Percentiles rank a stretch among this genome's conserved stretches.
Conservation (phyloP, 2,797 vertebrate genomes). For the Girardinus metallicus region DNA sequence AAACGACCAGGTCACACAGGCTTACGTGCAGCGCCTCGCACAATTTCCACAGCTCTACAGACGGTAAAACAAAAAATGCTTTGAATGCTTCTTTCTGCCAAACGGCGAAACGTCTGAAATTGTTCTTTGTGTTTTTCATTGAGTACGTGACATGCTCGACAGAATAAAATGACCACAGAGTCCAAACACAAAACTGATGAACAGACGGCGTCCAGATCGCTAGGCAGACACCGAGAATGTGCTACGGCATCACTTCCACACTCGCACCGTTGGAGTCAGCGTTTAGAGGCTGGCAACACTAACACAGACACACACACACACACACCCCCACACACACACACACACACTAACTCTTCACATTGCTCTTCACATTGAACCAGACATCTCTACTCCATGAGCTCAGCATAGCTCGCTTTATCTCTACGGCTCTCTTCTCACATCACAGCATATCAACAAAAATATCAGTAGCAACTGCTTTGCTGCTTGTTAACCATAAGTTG, state of each 20-base stretch:
- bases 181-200: conserved; percentile 32
- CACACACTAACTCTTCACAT: not conserved
- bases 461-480: not conserved
- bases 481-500: not conserved
- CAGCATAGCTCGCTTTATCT: not conserved
- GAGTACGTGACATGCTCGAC: conserved; percentile 11
- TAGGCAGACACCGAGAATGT: conserved; percentile 74
- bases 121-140: conserved; percentile 8
- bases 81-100: not conserved
- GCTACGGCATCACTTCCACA: conserved; percentile 69
- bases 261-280: conserved; percentile 68
- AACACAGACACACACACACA: not conserved
- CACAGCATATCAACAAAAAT: not conserved
- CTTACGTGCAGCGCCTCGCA: not conserved
- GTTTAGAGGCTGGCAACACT: conserved; percentile 46
- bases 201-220: conserved; percentile 55
- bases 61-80: not conserved
- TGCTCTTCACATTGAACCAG: conserved; percentile 24
- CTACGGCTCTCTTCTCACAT: not conserved
- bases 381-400: conserved; percentile 18
- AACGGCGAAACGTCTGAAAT: conserved; percentile 1
- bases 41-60: not conserved
- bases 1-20: not conserved
- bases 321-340: not conserved
- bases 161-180: conserved; percentile 14